These are phyloP conservation scores for Drosophila monieri DNA, from an alignment of 2,888 invertebrate genomes.

Conservation along the genomic window DNA sequence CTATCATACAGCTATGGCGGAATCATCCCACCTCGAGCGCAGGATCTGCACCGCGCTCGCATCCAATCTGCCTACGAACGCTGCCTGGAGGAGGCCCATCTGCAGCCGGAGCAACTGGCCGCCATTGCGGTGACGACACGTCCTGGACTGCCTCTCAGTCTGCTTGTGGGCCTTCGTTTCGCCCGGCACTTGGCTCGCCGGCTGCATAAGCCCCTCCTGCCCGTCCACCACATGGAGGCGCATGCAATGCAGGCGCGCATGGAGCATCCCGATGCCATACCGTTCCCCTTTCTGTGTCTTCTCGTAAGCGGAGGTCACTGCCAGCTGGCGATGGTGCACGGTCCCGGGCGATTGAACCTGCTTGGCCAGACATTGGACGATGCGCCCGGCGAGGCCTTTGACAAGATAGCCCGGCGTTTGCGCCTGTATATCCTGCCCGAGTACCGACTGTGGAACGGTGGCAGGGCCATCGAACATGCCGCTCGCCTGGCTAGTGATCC, in stretches of 20 bases:
- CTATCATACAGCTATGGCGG: constrained; percentile 85
- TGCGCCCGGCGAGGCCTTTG: constrained; percentile 96
- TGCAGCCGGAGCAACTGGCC: constrained; percentile 88
- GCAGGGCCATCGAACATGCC: constrained; percentile 92
- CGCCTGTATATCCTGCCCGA: constrained; percentile 91
- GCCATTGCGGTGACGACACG: constrained; percentile 96
- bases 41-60: constrained; percentile 90
- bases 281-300: constrained; percentile 95
- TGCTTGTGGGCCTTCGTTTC: constrained; percentile 92
- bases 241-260: constrained; percentile 96
- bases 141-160: constrained; percentile 90
- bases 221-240: constrained; percentile 99
- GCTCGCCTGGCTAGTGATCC: constrained; percentile 88
- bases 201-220: constrained; percentile 92
- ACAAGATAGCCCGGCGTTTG: constrained; percentile 95
- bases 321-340: constrained; percentile 89
- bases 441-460: constrained; percentile 89
- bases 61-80: constrained; percentile 90
- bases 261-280: constrained; percentile 85
- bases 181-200: constrained; percentile 89
- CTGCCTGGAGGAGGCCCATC: constrained; percentile 87
- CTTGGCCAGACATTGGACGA: constrained; percentile 92
- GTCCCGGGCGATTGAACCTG: constrained; percentile 90
- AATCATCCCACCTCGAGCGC: constrained; percentile 94
- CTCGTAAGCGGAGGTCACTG: constrained; percentile 98